These are phyloP conservation scores for Melanaphis sacchari DNA, from an alignment of 1,140 invertebrate species.

Conservation along the genomic window DNA sequence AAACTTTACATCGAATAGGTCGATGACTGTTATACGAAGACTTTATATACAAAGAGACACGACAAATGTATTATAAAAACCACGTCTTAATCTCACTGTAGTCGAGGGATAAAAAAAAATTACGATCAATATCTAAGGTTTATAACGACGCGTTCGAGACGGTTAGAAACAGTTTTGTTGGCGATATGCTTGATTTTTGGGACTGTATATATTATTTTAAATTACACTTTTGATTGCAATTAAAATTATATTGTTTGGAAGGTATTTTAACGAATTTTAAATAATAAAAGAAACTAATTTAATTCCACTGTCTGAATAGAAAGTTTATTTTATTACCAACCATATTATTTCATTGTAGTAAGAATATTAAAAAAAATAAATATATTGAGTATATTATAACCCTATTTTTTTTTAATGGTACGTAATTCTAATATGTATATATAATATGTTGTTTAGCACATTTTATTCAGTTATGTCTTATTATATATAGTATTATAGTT, in stretches of 20 bases:
- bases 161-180: not conserved
- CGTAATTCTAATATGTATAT: not conserved
- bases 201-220: not conserved
- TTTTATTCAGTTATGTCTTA: no score
- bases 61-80: not conserved
- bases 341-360: no score
- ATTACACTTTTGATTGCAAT: not conserved
- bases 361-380: no score
- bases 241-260: not conserved
- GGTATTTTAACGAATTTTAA: not conserved
- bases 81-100: not conserved
- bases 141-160: not conserved
- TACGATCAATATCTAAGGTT: not conserved
- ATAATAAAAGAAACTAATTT: not conserved
- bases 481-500: no score
- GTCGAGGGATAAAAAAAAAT: not conserved
- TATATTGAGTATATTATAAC: no score
- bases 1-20: not conserved
- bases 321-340: no score
- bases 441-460: not conserved
- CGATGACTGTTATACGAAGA: not conserved
- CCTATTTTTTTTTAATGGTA: not conserved
- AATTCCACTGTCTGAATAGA: not conserved
- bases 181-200: not conserved
- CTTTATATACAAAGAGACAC: not conserved